Evolutionary conservation across 2,113 vertebrate genomes (phyloP).

Genomic region (Brevimyrus niger): DNA sequence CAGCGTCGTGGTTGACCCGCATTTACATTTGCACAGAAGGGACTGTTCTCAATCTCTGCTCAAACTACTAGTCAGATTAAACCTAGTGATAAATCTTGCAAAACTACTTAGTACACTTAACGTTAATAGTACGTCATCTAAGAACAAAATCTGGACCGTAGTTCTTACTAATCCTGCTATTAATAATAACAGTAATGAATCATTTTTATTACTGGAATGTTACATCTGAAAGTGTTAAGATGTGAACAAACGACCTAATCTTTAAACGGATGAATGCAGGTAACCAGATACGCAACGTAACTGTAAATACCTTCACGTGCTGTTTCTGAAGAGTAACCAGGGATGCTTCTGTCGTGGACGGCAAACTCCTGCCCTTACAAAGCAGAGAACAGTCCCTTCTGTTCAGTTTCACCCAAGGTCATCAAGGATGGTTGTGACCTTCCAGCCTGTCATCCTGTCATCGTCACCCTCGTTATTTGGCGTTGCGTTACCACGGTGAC

Average conservation of each 20-base stretch:
- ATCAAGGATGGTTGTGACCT: neutral
- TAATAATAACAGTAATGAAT: neutral
- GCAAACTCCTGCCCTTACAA: neutral
- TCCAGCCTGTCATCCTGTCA: neutral
- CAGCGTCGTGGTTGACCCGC: neutral
- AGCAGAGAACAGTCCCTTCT: neutral
- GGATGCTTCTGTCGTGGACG: neutral
- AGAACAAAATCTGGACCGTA: neutral
- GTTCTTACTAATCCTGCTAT: neutral
- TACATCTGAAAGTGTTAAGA: neutral
- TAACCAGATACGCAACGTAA: neutral
- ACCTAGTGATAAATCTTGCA: neutral
- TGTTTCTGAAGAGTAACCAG: neutral
- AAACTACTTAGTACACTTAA: neutral
- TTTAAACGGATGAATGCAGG: neutral
- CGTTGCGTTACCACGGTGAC: neutral
- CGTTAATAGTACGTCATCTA: neutral
- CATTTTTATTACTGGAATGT: neutral
- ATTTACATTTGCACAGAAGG: conserved; percentile 9
- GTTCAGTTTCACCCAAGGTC: neutral
- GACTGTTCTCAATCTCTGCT: neutral
- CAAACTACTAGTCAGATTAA: neutral
- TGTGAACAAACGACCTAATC: neutral
- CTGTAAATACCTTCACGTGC: neutral
- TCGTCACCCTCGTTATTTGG: neutral